Conservation (phyloP, 2,797 vertebrate genomes). For the Triplophysa bombifrons region DNA sequence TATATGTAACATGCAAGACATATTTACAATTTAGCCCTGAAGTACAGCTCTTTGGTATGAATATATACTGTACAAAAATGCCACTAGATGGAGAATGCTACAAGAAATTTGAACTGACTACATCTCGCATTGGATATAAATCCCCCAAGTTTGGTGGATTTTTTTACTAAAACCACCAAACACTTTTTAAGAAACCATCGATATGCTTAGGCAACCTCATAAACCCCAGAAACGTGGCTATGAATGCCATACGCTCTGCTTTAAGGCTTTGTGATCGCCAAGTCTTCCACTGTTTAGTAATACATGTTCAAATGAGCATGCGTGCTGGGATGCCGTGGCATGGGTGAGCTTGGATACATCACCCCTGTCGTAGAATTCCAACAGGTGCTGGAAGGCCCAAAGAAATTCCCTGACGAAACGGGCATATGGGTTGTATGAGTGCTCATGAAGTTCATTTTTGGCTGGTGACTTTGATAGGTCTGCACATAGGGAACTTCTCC, state of each 20-base stretch:
- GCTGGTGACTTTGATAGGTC: constrained; percentile 82
- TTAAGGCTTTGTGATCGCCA: constrained; percentile 5
- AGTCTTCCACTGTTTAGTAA: constrained; percentile 63
- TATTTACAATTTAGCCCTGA: constrained; percentile 42
- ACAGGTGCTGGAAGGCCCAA: constrained; percentile 70
- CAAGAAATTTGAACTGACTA: constrained; percentile 12
- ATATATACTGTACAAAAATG: constrained; percentile 35
- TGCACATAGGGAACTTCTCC: constrained; percentile 74
- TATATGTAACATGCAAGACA: constrained; percentile 28
- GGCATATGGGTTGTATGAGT: constrained; percentile 73
- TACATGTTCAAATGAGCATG: constrained; percentile 80
- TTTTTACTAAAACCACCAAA: neutral
- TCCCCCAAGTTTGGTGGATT: neutral
- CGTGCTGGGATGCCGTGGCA: constrained; percentile 74
- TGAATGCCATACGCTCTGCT: constrained; percentile 9
- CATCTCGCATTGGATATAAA: neutral
- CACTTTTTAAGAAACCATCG: neutral
- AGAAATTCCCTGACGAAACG: constrained; percentile 74
- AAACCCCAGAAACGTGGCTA: constrained; percentile 4
- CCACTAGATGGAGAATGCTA: constrained; percentile 35
- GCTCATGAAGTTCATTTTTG: constrained; percentile 82
- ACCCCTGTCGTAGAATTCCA: constrained; percentile 79
- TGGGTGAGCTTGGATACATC: constrained; percentile 75
- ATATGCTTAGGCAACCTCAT: neutral
- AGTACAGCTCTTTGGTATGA: constrained; percentile 3